Conservation (phyloP, 2,113 vertebrate species). For the Sorex fumeus region DNA sequence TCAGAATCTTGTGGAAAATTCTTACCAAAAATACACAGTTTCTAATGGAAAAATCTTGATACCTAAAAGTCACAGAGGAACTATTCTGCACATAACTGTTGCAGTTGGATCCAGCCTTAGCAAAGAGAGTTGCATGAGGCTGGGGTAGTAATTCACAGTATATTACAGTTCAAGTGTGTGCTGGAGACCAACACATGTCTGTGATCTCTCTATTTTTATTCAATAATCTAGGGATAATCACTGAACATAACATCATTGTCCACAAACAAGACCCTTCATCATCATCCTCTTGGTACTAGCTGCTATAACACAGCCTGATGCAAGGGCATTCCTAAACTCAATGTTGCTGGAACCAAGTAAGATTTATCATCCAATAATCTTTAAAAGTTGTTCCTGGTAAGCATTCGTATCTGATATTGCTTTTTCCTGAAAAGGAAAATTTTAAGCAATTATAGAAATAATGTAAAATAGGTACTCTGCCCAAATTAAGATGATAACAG, state of each 20-base stretch:
- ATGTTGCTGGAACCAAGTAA: neutral
- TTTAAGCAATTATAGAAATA: neutral
- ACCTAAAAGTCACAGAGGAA: neutral
- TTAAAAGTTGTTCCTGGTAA: neutral
- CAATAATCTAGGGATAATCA: no score
- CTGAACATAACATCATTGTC: neutral
- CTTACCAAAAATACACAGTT: neutral
- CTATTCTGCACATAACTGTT: neutral
- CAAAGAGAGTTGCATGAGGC: no score
- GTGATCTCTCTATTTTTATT: no score
- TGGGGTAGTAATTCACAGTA: neutral
- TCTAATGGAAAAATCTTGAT: no score
- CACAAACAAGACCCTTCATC: neutral
- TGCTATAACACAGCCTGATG: neutral
- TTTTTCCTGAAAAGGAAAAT: neutral
- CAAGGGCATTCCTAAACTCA: neutral
- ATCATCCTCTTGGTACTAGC: neutral
- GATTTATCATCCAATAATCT: neutral
- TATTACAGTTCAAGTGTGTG: neutral
- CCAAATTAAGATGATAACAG: neutral
- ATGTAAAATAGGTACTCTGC: neutral
- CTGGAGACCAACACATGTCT: neutral
- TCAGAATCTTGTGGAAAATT: neutral
- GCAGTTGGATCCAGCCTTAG: neutral
- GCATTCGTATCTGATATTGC: neutral